Conservation (phyloP, 2,113 vertebrate genomes). For the Dromiciops gliroides region DNA sequence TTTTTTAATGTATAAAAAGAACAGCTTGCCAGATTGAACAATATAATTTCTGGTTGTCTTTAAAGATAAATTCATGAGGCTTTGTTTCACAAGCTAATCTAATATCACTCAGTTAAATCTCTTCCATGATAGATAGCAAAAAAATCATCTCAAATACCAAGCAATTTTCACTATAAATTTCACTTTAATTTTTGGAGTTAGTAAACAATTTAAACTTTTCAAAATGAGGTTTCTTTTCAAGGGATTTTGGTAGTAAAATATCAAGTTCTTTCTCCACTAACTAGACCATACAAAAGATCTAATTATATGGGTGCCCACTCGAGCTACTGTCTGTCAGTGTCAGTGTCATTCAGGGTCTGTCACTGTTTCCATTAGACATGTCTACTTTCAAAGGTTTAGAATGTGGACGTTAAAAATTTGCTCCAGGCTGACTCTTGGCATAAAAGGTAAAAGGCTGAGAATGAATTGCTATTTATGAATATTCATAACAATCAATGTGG, state of each 20-base stretch:
- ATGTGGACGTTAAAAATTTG: conserved; percentile 76
- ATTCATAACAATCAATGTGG: conserved; percentile 71
- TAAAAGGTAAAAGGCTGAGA: conserved; percentile 68
- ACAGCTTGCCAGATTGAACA: conserved; percentile 48
- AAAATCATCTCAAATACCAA: conserved; percentile 46
- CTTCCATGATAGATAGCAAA: neutral
- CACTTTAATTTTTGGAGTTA: conserved; percentile 70
- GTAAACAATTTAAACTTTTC: conserved; percentile 66
- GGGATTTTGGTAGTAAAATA: conserved; percentile 74
- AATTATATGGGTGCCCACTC: conserved; percentile 78
- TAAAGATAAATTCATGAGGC: conserved; percentile 63
- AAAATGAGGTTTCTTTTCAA: conserved; percentile 68
- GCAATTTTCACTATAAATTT: conserved; percentile 42
- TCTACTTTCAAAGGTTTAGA: conserved; percentile 78
- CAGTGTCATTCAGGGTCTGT: conserved; percentile 73
- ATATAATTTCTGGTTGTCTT: conserved; percentile 64
- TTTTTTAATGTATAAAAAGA: conserved; percentile 42
- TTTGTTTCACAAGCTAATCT: conserved; percentile 48
- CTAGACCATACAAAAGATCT: conserved; percentile 79
- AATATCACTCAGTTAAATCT: conserved; percentile 57
- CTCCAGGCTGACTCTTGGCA: conserved; percentile 78
- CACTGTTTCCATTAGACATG: conserved; percentile 68
- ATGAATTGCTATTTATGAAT: conserved; percentile 57
- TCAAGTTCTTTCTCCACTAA: conserved; percentile 72
- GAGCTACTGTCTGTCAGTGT: conserved; percentile 67